phyloP scores from a whole-genome alignment of 2,113 vertebrate species.

The Nanorana parkeri region DNA sequence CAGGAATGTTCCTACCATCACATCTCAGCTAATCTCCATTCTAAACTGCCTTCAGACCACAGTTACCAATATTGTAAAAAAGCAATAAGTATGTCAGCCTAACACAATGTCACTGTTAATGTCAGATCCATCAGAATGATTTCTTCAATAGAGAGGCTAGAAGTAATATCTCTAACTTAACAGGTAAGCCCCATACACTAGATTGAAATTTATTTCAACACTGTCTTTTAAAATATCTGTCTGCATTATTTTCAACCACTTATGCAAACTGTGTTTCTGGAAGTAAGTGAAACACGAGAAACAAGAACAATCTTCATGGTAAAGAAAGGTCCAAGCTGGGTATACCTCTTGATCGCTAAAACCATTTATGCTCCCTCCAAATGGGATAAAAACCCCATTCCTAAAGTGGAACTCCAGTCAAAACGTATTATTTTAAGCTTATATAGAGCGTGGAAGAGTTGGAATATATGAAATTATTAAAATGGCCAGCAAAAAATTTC shows the following conservation, averaged over 20 bases:
- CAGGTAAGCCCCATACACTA: neutral
- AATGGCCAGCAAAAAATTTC: too few species aligned
- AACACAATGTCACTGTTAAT: neutral
- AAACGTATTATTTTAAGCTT: too few species aligned
- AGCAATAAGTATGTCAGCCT: neutral
- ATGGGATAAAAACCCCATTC: too few species aligned
- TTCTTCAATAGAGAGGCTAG: neutral
- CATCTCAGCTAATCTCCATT: slow-evolving; percentile 13
- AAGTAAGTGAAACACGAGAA: too few species aligned
- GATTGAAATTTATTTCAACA: neutral
- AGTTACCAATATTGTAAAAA: neutral
- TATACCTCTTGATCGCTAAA: neutral
- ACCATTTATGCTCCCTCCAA: neutral
- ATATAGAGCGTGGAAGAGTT: too few species aligned
- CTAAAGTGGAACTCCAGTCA: too few species aligned
- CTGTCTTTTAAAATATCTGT: neutral
- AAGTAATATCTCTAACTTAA: neutral
- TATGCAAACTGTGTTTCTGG: too few species aligned
- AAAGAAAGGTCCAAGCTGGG: neutral
- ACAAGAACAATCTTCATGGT: too few species aligned
- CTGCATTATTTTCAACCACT: neutral
- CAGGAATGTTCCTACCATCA: slow-evolving; percentile 6
- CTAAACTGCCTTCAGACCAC: neutral
- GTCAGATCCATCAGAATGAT: neutral
- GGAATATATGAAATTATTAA: too few species aligned